A percentile compares a stretch with the other conserved stretches of the same genome.
Evolutionary conservation across 2,888 invertebrate genomes (phyloP).

Genomic region (Drosophila pseudotakahashii): DNA sequence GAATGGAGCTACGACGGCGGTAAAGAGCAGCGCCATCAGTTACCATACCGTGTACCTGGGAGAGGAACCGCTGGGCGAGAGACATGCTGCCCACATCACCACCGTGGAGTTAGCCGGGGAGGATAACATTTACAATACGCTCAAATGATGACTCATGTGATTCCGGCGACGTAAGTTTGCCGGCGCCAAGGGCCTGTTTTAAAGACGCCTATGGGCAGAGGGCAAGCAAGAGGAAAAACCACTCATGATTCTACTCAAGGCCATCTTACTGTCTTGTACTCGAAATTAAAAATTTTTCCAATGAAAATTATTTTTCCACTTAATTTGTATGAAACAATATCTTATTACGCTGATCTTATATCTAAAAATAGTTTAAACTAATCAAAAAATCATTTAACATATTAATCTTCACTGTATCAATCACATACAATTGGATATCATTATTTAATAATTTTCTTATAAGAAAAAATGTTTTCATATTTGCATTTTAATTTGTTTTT

Average conservation of each 20-base stretch:
- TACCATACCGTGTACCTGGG: constrained; percentile 81
- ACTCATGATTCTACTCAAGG: constrained; percentile 1
- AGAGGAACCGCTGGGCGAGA: constrained; percentile 78
- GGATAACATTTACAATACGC: constrained; percentile 85
- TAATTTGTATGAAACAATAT: neutral
- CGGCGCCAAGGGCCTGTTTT: constrained; percentile 76
- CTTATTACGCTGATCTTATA: neutral
- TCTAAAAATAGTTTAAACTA: neutral
- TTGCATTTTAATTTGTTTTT: neutral
- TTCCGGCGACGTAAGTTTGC: constrained; percentile 82
- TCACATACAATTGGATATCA: too few species aligned
- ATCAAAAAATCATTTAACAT: neutral
- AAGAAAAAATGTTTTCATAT: neutral
- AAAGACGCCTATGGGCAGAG: constrained; percentile 19
- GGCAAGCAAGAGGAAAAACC: constrained; percentile 1
- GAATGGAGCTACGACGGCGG: constrained; percentile 70
- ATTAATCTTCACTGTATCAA: too few species aligned
- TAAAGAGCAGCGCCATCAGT: constrained; percentile 75
- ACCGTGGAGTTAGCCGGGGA: constrained; percentile 75
- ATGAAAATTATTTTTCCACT: neutral
- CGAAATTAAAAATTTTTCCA: constrained; percentile 8
- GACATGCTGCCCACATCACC: constrained; percentile 71
- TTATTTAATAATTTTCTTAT: too few species aligned
- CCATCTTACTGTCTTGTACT: constrained; percentile 10
- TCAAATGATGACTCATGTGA: constrained; percentile 84